These are phyloP conservation scores for Drosophila parabipectinata DNA, from an alignment of 1,140 invertebrate genomes.

Conservation along the genomic window DNA sequence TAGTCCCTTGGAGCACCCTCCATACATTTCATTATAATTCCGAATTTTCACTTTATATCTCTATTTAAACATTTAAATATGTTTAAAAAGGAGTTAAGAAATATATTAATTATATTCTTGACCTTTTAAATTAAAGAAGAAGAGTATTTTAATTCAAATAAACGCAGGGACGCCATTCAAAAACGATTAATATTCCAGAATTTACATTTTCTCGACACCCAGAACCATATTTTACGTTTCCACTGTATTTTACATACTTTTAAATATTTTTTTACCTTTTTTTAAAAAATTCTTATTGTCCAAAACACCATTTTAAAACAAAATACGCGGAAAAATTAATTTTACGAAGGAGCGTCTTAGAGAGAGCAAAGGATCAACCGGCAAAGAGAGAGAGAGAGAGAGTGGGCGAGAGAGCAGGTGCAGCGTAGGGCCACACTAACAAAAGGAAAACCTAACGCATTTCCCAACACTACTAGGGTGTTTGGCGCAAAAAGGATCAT, in stretches of 20 bases:
- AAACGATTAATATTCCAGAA: no score
- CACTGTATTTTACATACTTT: not conserved
- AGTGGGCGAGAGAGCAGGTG: not conserved
- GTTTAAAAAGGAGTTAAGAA: no score
- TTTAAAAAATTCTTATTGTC: not conserved
- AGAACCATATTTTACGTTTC: not conserved
- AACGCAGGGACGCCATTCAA: no score
- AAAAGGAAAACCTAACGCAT: not conserved
- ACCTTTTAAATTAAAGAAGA: no score
- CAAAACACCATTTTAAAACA: not conserved
- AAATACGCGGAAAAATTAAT: no score
- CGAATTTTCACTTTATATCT: not conserved
- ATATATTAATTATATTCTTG: no score
- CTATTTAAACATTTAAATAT: not conserved
- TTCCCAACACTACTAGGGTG: not conserved
- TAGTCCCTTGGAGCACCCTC: not conserved
- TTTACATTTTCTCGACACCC: not conserved
- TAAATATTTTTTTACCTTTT: not conserved
- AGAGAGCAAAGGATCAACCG: not conserved
- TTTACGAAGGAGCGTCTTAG: no score
- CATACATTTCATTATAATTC: not conserved
- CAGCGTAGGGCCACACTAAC: not conserved
- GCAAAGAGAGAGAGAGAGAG: not conserved
- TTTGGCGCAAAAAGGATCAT: no score
- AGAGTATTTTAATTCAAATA: no score